These are phyloP conservation scores for Minunthozetes semirufus DNA, from an alignment of 2,888 invertebrate species.

Conservation along the genomic window DNA sequence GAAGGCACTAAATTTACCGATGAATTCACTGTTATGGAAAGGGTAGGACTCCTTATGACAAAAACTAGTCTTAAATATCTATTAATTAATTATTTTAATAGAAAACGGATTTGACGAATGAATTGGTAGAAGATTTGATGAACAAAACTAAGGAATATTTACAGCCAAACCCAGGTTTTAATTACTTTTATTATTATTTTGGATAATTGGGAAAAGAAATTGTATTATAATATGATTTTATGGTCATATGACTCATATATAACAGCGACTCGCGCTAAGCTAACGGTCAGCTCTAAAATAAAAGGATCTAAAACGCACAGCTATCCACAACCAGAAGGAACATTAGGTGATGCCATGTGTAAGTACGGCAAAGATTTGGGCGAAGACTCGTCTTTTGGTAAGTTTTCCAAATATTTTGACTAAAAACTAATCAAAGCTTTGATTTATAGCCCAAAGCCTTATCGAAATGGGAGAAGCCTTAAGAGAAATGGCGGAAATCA, in stretches of 20 bases:
- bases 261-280: constrained; percentile 54
- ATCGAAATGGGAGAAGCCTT: constrained; percentile 93
- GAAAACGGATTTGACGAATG: constrained; percentile 95
- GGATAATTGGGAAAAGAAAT: too few relatives aligned
- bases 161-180: constrained; percentile 78
- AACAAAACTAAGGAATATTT: constrained; percentile 96
- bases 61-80: not conserved
- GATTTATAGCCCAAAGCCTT: constrained; percentile 63
- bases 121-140: constrained; percentile 92
- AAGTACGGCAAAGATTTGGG: constrained; percentile 91
- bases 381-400: constrained; percentile 85
- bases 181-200: too few relatives aligned
- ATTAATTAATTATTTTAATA: constrained; percentile 18
- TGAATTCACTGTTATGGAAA: constrained; percentile 98
- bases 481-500: constrained; percentile 97
- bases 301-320: constrained; percentile 86
- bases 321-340: constrained; percentile 98
- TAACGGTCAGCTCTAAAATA: constrained; percentile 75
- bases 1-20: constrained; percentile 98
- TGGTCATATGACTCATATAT: too few relatives aligned
- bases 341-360: constrained; percentile 92
- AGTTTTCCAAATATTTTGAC: constrained; percentile 64
- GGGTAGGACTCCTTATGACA: constrained; percentile 56
- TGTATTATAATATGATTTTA: too few relatives aligned
- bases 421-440: constrained; percentile 80